phyloP scores from a whole-genome alignment of 2,797 vertebrate genomes.

The Peromyscus attwateri region DNA sequence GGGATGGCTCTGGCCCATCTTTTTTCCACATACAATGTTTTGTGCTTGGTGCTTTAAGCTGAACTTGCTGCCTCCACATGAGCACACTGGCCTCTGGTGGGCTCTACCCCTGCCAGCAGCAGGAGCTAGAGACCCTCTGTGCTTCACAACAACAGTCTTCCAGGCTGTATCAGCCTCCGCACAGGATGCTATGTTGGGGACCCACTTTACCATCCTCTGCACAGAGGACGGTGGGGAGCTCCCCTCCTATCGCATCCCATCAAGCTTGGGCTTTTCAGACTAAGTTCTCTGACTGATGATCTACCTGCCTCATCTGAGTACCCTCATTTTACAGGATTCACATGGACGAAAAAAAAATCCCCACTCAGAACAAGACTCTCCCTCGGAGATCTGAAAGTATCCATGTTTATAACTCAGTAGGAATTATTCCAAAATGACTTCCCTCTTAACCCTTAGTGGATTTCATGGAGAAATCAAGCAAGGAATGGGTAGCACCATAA shows the following conservation, averaged over 20 bases:
- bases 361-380: neutral
- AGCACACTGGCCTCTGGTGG: neutral
- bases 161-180: neutral
- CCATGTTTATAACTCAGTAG: neutral
- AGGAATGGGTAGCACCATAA: neutral
- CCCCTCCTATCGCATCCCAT: neutral
- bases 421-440: neutral
- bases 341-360: neutral
- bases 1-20: neutral
- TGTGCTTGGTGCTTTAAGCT: neutral
- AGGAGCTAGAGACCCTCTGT: neutral
- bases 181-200: accelerated
- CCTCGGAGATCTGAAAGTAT: neutral
- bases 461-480: neutral
- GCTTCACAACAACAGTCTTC: neutral
- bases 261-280: neutral
- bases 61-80: accelerated
- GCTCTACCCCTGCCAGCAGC: neutral
- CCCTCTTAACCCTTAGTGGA: neutral
- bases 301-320: neutral
- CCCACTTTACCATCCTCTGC: neutral
- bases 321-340: neutral
- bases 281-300: neutral
- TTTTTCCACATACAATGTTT: neutral
- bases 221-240: neutral